A percentile compares a stretch with the other conserved stretches of the same genome.
These are phyloP conservation scores for Celastrina argiolus DNA, from an alignment of 2,888 invertebrate genomes.

Conservation along the genomic window DNA sequence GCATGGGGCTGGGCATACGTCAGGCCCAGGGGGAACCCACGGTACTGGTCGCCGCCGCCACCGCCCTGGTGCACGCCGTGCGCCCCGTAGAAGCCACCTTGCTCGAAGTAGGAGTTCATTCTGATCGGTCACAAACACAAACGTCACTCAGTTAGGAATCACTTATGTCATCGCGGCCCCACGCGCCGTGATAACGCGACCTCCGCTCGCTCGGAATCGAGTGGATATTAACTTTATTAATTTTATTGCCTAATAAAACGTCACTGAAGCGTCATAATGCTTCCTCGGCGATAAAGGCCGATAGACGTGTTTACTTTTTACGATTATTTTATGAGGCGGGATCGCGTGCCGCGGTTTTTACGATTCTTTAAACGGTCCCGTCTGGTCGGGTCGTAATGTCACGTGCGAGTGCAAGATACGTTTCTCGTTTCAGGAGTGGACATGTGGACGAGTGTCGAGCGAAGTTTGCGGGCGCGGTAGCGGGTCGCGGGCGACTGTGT, in stretches of 20 bases:
- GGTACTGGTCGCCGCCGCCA: conserved; percentile 87
- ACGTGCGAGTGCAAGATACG: conserved; percentile 40
- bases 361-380: conserved; percentile 70
- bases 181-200: conserved; percentile 71
- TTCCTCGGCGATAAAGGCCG: conserved; percentile 73
- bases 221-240: conserved; percentile 72
- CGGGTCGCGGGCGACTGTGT: conserved; percentile 58
- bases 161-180: conserved; percentile 75
- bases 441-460: conserved; percentile 53
- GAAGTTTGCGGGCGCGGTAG: conserved; percentile 68
- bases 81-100: conserved; percentile 95
- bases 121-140: conserved; percentile 69
- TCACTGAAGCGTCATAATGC: conserved; percentile 77
- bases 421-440: conserved; percentile 35
- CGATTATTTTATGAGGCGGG: conserved; percentile 75
- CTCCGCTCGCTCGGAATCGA: conserved; percentile 68
- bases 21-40: conserved; percentile 91
- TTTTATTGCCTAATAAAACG: conserved; percentile 76
- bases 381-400: conserved; percentile 43
- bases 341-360: conserved; percentile 74
- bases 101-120: conserved; percentile 98
- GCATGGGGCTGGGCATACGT: conserved; percentile 91
- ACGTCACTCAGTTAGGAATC: conserved; percentile 67
- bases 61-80: conserved; percentile 89
- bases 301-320: conserved; percentile 76